These are phyloP conservation scores for Notolepis coatsorum DNA, from an alignment of 2,797 vertebrate genomes.

Conservation along the genomic window DNA sequence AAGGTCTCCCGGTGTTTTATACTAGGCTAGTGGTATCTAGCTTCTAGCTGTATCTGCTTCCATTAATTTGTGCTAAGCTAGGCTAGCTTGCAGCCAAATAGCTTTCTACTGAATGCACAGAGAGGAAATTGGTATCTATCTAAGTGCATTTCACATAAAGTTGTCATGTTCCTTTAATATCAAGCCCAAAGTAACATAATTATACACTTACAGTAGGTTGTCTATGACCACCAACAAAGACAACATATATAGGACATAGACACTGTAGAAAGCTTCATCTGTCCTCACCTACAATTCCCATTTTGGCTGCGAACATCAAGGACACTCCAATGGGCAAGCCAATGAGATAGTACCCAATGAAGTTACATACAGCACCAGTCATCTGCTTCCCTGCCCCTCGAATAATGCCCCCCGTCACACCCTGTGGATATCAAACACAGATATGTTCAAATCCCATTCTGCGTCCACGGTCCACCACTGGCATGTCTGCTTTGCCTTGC, in stretches of 20 bases:
- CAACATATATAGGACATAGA: neutral
- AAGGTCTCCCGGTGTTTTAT: too few species aligned
- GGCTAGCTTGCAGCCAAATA: too few species aligned
- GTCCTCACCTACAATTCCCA: constrained; percentile 87
- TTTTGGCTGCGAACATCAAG: constrained; percentile 87
- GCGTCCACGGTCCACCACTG: neutral
- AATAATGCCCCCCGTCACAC: constrained; percentile 85
- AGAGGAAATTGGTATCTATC: too few species aligned
- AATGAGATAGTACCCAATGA: constrained; percentile 86
- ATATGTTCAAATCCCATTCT: neutral
- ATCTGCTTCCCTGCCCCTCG: constrained; percentile 89
- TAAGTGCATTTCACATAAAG: too few species aligned
- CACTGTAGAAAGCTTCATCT: neutral
- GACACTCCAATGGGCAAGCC: constrained; percentile 89
- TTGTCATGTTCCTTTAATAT: too few species aligned
- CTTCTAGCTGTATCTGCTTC: too few species aligned
- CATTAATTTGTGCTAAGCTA: too few species aligned
- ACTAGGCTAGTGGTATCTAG: too few species aligned
- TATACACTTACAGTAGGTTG: too few species aligned
- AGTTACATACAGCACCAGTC: constrained; percentile 87
- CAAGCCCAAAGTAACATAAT: too few species aligned
- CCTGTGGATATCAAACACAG: constrained; percentile 67
- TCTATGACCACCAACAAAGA: neutral
- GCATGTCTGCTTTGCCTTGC: too few species aligned
- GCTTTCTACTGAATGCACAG: too few species aligned